Evolutionary conservation across 2,113 vertebrate species (phyloP).

Genomic region (Grus americana): DNA sequence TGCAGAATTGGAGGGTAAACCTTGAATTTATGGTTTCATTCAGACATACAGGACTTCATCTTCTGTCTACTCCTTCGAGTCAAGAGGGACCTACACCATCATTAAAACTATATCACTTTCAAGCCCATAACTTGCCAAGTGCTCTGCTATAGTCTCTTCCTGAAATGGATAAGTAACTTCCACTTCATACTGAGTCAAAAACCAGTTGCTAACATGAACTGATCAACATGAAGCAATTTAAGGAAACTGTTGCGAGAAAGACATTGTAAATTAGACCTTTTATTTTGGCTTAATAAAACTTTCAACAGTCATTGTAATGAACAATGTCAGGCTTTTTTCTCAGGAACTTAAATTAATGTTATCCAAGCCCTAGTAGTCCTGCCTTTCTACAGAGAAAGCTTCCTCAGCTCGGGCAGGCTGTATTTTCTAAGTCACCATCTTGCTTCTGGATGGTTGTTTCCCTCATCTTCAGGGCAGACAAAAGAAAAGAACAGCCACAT

Average conservation of each 20-base stretch:
- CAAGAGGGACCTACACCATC: background rate
- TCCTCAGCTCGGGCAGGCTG: background rate
- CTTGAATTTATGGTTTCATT: background rate
- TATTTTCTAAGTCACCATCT: background rate
- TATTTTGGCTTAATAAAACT: background rate
- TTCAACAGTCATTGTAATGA: background rate
- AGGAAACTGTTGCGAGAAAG: background rate
- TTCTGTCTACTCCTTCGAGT: background rate
- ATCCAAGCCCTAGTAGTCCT: background rate
- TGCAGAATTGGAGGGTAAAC: background rate
- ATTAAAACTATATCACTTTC: background rate
- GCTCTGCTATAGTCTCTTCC: background rate
- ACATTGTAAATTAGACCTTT: background rate
- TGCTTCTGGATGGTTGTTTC: background rate
- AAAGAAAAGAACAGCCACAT: slow-evolving; percentile 6
- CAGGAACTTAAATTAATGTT: background rate
- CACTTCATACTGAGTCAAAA: background rate
- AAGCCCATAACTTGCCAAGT: background rate
- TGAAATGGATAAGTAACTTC: background rate
- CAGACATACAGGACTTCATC: background rate
- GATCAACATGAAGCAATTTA: background rate
- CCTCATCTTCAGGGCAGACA: background rate
- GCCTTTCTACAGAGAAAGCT: background rate
- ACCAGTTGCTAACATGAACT: background rate
- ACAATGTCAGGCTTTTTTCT: background rate